Evolutionary conservation across 2,113 vertebrate species (phyloP).

Genomic region (Rhynchopsitta pachyrhyncha): DNA sequence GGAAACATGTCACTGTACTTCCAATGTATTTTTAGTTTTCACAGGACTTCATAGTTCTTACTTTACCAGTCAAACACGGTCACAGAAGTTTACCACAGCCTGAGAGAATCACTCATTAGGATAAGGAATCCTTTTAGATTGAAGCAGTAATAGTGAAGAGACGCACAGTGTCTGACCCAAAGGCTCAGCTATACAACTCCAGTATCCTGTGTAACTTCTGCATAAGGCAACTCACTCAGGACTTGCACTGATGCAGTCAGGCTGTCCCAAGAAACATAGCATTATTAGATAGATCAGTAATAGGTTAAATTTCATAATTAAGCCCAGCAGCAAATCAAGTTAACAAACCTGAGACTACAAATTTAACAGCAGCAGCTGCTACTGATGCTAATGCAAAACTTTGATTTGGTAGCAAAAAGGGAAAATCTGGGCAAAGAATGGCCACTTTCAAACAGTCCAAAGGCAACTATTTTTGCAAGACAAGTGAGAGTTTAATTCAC

Average conservation of each 20-base stretch:
- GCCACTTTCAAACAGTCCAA: not conserved
- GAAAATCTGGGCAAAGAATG: not conserved
- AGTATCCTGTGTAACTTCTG: not conserved
- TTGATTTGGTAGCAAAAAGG: not conserved
- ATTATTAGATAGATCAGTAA: not conserved
- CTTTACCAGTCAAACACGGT: not conserved
- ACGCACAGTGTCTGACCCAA: no score
- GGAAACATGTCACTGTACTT: not conserved
- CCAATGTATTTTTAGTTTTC: not conserved
- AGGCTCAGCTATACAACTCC: not conserved
- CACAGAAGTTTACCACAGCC: not conserved
- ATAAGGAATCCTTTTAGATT: not conserved
- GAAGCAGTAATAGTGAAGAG: not conserved
- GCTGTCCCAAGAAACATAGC: not conserved
- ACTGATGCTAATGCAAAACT: not conserved
- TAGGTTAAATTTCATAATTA: not conserved
- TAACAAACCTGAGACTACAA: not conserved
- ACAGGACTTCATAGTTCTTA: not conserved
- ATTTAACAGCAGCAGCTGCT: not conserved
- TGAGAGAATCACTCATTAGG: no score
- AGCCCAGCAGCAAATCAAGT: not conserved
- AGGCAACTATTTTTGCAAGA: slow-evolving; percentile 30
- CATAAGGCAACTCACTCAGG: not conserved
- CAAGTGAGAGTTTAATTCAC: slow-evolving; percentile 58
- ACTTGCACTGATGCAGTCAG: not conserved